A percentile compares a stretch with the other conserved stretches of the same genome.
Conservation (phyloP, 2,888 invertebrate genomes). For the Mesorhabditis spiculigera region DNA sequence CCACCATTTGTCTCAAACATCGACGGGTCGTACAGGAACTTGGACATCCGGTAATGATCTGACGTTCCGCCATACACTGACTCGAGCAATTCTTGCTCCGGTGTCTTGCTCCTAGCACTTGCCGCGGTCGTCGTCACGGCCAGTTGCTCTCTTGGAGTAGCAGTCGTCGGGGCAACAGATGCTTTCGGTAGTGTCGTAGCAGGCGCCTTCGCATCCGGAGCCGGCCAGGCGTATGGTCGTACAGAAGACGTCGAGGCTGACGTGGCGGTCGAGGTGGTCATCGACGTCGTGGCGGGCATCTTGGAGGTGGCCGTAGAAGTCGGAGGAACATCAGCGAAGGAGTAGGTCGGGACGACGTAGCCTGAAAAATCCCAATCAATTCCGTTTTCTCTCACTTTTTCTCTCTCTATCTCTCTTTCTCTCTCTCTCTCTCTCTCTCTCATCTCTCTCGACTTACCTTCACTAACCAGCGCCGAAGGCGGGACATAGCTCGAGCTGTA, state of each 20-base stretch:
- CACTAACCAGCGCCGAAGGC: neutral
- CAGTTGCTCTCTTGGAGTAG: neutral
- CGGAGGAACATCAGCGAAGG: neutral
- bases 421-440: too few relatives aligned
- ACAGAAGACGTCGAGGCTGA: neutral
- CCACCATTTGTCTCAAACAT: neutral
- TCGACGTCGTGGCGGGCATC: neutral
- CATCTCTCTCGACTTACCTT: neutral
- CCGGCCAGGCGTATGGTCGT: neutral
- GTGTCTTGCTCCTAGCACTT: neutral
- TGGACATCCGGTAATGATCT: neutral
- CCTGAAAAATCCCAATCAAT: neutral
- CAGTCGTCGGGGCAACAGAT: neutral
- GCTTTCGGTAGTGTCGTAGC: neutral
- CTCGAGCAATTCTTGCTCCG: neutral
- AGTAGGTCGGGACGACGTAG: constrained; percentile 1
- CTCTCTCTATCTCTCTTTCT: too few relatives aligned
- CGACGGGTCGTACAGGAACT: neutral
- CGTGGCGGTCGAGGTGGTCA: neutral
- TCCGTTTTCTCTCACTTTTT: too few relatives aligned
- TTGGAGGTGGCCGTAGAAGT: neutral
- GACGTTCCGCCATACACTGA: neutral
- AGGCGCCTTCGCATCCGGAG: neutral
- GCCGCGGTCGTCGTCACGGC: neutral
- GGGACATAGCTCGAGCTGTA: neutral